A percentile compares a stretch with the other conserved stretches of the same genome.
phyloP scores from a whole-genome alignment of 2,113 vertebrate genomes.

The Platysteira castanea region DNA sequence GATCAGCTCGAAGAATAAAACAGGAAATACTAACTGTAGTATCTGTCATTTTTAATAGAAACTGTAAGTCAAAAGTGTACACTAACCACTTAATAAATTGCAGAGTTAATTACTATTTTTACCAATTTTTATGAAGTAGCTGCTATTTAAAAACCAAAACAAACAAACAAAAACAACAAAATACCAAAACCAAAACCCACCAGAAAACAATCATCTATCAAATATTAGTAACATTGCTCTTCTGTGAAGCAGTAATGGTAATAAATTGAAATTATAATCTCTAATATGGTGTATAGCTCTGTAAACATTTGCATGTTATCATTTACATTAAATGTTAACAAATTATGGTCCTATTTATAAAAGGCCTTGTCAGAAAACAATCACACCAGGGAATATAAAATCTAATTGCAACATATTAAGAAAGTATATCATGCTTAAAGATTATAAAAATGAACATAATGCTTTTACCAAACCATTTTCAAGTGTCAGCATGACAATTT shows the following conservation, averaged over 20 bases:
- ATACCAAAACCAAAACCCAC: rapidly evolving
- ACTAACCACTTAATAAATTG: not conserved
- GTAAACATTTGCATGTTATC: not conserved
- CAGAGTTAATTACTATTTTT: not conserved
- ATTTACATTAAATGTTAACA: not conserved
- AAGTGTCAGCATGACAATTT: not conserved
- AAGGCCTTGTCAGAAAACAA: not conserved
- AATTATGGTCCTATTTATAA: not conserved
- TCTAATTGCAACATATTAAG: not conserved
- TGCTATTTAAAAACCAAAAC: not conserved
- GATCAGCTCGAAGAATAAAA: not conserved
- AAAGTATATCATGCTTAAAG: not conserved
- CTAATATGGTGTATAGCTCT: not conserved
- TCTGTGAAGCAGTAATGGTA: not conserved
- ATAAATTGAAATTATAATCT: not conserved
- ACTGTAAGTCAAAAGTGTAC: not conserved
- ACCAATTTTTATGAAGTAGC: not conserved
- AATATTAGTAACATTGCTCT: not conserved
- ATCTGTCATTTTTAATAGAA: not conserved
- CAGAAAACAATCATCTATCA: not conserved
- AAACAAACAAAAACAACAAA: not conserved
- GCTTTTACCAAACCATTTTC: not conserved
- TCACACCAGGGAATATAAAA: not conserved
- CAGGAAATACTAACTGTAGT: not conserved
- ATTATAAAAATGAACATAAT: not conserved